Base-by-base conservation (phyloP, 2,888 invertebrate species). In the Pterobdella sp. region DNA sequence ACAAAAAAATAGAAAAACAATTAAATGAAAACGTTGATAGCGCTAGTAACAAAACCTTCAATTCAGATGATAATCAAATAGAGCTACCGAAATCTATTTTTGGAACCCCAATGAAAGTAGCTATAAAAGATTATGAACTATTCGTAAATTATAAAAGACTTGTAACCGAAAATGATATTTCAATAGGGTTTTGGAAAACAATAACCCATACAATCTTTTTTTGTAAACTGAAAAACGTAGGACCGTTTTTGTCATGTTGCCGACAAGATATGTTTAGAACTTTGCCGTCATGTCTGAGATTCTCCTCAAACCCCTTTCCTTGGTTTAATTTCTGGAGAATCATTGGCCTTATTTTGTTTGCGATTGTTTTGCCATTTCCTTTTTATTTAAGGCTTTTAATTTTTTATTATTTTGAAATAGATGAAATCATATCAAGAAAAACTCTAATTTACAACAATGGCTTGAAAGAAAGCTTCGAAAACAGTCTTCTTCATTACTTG, bases 221-320 rank as follows among this genome's bases (percentile, higher is more conserved):
- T 1, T 82, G 82, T 74, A 81, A 81, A 75, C 76, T 82, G 0
- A 78, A 80, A 68, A 76, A 79, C 1, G 72, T 82, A 0, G 79
- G 80, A 4, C 81, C 82, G 0, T 82, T 83, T 74, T 77, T 74
- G 7, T 79, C 79, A 10, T 82, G 82, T 70, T 82, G 82, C 74
- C 78, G 73, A 68, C 65, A 63, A 1, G 36, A 60, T 34, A 73
- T 72, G 42, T 74, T 72, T 34, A 68, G 60, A 3, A 37, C 68
- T 52, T n/a, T 66, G 7, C 72, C 68, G 29, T 49, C 60, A 14
- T 63, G 64, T 22, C 35, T 71, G 14, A 68, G 56, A 26, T 32
- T 14, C 4, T 3, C 22, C 0, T 10, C n/a, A 31, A 22, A n/a
- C 1, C 65, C 66, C 7, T 63, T 77, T 4, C 72, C 74, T 1